Evolutionary conservation across 2,888 invertebrate genomes (phyloP), one percentile per base, ranked within the genome.

Genomic region (Phyllotreta striolata): DNA sequence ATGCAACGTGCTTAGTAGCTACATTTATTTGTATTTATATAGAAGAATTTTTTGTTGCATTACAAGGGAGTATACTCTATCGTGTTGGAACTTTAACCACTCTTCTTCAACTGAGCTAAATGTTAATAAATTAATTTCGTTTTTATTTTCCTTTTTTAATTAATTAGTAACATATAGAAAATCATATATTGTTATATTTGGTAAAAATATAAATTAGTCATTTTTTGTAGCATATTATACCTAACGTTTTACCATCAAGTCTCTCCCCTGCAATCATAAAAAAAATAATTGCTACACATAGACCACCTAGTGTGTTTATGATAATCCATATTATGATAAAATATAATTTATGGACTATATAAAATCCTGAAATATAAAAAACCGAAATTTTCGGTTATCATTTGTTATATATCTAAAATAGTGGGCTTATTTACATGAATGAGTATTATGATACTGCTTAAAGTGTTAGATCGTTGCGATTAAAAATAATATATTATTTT

Each of bases 281-380:
- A 52, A 51, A 52, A 34, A 52, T 52, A 52, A 52, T 52, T 38
- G 39, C 13, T 52, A 52, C 13, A 13, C 14, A 51, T n/a, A 52
- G 52, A 14, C 52, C 52, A 52, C 52, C 52, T 52, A 52, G 13
- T 52, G 52, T 39, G 52, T 52, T 52, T 52, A 39, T 52, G 52
- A 52, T 52, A 52, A 52, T 39, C 7, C 8, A 7, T 52, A 52
- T 52, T 52, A 52, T 52, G 39, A 52, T 52, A 52, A 52, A 52
- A 52, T 34, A 44, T 56, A 56, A 56, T 56, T 56, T 44, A 56
- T 56, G 56, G 44, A 56, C 43, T 56, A 37, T 46, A 56, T 44
- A 56, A 56, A 44, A 56, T 44, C 12, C 35, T 12, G 14, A 56
- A 39, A 37, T 44, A 56, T 44, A 44, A 44, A 56, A 56, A 56